Conservation (phyloP, 30 jellyfish, hydroid and myxozoan genomes). For the Euphysa ruthae region DNA sequence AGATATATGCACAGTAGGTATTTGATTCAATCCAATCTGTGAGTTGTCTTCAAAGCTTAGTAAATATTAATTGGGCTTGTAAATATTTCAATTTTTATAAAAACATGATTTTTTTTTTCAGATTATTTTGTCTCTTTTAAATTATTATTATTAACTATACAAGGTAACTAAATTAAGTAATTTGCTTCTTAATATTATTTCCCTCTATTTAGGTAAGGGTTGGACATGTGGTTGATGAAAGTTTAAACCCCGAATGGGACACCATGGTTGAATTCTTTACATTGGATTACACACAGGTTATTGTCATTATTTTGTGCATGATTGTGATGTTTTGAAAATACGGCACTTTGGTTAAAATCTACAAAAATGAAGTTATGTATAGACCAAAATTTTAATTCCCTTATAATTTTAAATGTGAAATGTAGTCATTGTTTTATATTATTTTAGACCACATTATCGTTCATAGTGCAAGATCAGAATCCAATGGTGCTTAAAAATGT, state of each 20-base stretch:
- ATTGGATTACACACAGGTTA: conserved; percentile 85
- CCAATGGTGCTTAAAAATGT: conserved; percentile 80
- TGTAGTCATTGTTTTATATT: background rate
- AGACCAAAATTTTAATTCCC: no score
- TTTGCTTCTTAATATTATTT: no score
- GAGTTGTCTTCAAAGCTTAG: no score
- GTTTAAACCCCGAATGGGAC: conserved; percentile 96
- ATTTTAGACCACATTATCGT: conserved; percentile 80
- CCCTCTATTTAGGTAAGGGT: conserved; percentile 56
- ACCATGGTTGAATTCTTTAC: conserved; percentile 84
- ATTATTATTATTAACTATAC: background rate
- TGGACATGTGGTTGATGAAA: conserved; percentile 77
- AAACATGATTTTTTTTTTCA: background rate
- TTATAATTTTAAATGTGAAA: no score
- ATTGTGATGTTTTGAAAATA: no score
- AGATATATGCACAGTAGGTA: no score
- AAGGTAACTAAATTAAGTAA: no score
- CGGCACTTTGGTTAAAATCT: no score
- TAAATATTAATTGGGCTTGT: no score
- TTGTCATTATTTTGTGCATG: no score
- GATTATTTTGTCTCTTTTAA: background rate
- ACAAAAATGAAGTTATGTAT: no score
- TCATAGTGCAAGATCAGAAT: conserved; percentile 79
- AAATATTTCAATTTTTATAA: background rate
- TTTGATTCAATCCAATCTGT: no score